phyloP scores from a whole-genome alignment of 2,888 invertebrate species.

The Amphipoea lucens region DNA sequence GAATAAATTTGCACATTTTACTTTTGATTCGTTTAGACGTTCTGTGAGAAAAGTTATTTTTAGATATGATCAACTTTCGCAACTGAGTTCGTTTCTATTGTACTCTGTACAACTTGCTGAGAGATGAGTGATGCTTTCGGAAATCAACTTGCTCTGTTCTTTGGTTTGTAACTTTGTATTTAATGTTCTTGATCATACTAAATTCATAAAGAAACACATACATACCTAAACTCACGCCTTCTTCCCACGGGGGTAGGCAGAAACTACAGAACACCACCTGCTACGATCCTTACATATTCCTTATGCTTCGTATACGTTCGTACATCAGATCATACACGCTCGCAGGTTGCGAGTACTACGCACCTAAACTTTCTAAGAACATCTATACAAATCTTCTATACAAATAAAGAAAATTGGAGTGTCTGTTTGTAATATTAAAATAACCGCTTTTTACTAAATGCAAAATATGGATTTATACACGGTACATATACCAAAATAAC shows the following conservation, averaged over 20 bases:
- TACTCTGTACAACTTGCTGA: not conserved
- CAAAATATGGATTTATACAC: too few relatives aligned
- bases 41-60: constrained; percentile 48
- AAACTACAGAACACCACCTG: too few relatives aligned
- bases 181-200: not conserved
- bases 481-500: too few relatives aligned
- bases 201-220: not conserved
- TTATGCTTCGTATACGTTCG: too few relatives aligned
- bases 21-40: constrained; percentile 46
- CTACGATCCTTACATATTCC: too few relatives aligned
- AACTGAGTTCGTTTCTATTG: constrained; percentile 26
- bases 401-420: too few relatives aligned
- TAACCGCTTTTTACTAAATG: too few relatives aligned
- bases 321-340: too few relatives aligned
- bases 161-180: not conserved
- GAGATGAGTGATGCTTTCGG: constrained; percentile 15
- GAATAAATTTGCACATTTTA: constrained; percentile 64
- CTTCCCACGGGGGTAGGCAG: too few relatives aligned
- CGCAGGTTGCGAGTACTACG: too few relatives aligned
- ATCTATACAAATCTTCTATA: not conserved
- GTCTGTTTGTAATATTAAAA: too few relatives aligned
- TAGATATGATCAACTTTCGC: constrained; percentile 36
- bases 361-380: not conserved
- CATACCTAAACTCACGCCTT: too few relatives aligned
- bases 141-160: constrained; percentile 1